These are phyloP conservation scores for Stomatorhinus ivindoensis DNA, from an alignment of 2,113 vertebrate genomes.

Conservation along the genomic window DNA sequence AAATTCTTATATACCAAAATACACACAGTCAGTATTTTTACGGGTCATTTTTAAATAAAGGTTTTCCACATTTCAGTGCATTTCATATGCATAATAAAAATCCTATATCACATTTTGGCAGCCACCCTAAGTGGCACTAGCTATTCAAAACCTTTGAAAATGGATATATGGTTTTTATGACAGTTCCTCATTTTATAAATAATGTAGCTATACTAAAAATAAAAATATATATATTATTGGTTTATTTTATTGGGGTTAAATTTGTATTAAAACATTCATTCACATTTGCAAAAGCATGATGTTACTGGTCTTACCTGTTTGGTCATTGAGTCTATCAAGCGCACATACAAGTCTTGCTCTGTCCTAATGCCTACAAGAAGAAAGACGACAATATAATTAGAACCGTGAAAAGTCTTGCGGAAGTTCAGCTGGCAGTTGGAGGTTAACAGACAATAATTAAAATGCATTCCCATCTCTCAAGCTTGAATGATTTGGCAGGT, in stretches of 20 bases:
- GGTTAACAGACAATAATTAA: neutral
- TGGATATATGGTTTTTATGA: neutral
- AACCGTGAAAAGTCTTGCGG: neutral
- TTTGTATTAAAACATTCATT: neutral
- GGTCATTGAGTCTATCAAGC: conserved; percentile 86
- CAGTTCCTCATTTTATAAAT: neutral
- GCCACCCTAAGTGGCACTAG: too few relatives aligned
- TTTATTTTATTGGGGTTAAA: neutral
- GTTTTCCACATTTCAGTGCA: neutral
- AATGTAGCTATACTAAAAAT: neutral
- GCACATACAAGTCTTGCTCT: conserved; percentile 81
- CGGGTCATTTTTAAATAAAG: neutral
- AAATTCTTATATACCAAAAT: neutral
- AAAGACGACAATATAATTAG: neutral
- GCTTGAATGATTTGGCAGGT: neutral
- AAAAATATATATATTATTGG: neutral
- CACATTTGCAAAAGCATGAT: neutral
- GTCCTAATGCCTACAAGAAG: conserved; percentile 68
- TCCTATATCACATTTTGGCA: neutral
- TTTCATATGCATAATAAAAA: neutral
- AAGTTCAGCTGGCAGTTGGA: neutral
- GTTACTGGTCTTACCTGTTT: conserved; percentile 70
- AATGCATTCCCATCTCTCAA: neutral
- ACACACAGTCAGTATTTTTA: neutral
- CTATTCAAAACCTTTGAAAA: neutral